Evolutionary conservation across 2,797 vertebrate species (phyloP).

Genomic region (Lepilemur ruficaudatus): DNA sequence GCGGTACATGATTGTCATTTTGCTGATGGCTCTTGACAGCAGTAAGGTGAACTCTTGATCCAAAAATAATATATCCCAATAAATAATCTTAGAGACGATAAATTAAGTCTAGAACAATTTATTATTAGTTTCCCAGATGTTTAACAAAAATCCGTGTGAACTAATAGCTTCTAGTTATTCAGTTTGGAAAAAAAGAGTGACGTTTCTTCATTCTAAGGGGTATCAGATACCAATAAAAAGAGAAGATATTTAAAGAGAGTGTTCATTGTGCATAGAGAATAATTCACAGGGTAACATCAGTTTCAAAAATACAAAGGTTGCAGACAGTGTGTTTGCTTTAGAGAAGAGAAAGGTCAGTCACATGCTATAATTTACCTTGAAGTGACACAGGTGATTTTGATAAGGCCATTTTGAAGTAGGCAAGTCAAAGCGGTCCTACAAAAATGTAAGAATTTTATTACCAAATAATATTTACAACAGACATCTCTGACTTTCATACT

Average conservation of each 20-base stretch:
- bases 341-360: neutral
- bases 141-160: neutral
- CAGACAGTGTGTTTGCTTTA: neutral
- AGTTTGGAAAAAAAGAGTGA: neutral
- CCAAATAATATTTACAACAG: neutral
- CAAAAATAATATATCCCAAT: neutral
- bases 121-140: neutral
- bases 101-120: neutral
- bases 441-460: neutral
- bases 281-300: neutral
- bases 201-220: neutral
- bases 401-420: neutral
- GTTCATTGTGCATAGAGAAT: neutral
- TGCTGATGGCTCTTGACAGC: neutral
- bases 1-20: neutral
- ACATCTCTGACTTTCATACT: neutral
- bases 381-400: neutral
- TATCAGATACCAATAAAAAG: neutral
- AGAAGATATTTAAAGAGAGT: neutral
- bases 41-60: neutral
- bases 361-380: neutral
- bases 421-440: neutral
- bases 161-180: neutral
- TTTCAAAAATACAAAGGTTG: neutral
- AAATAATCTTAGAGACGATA: neutral